A percentile compares a stretch with the other conserved stretches of the same genome.
Conservation (phyloP, 92 coral and sea anemone species). For the Pocillopora meandrina region DNA sequence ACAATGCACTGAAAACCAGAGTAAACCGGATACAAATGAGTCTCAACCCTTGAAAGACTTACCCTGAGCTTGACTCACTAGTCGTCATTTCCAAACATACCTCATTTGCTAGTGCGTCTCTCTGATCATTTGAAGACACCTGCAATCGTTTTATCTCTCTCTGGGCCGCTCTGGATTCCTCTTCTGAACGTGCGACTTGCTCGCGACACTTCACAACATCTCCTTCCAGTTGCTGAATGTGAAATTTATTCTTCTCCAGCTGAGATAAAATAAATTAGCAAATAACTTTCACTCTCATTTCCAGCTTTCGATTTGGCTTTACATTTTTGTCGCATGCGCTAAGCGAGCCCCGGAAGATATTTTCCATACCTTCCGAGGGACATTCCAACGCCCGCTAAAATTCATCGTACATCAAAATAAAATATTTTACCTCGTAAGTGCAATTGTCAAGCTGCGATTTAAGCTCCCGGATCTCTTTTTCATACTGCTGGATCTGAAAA, state of each 20-base stretch:
- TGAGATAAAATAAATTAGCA: conserved; percentile 15
- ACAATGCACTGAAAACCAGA: too few species aligned
- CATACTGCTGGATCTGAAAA: conserved; percentile 77
- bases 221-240: conserved; percentile 78
- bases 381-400: not conserved
- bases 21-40: too few species aligned
- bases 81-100: conserved; percentile 28
- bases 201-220: conserved; percentile 81
- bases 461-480: conserved; percentile 72
- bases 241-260: conserved; percentile 85
- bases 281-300: not conserved
- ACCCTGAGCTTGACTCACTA: too few species aligned
- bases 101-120: conserved; percentile 96
- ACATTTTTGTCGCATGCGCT: too few species aligned
- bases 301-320: too few species aligned
- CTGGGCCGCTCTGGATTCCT: conserved; percentile 67
- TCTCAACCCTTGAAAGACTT: too few species aligned
- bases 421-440: conserved; percentile 73
- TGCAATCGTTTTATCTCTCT: conserved; percentile 71
- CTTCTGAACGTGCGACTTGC: conserved; percentile 65
- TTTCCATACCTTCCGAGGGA: too few species aligned
- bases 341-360: too few species aligned
- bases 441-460: conserved; percentile 70
- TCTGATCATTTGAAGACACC: conserved; percentile 83
- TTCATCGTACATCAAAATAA: not conserved